phyloP scores from a whole-genome alignment of 2,113 vertebrate species.

The Condylura cristata region DNA sequence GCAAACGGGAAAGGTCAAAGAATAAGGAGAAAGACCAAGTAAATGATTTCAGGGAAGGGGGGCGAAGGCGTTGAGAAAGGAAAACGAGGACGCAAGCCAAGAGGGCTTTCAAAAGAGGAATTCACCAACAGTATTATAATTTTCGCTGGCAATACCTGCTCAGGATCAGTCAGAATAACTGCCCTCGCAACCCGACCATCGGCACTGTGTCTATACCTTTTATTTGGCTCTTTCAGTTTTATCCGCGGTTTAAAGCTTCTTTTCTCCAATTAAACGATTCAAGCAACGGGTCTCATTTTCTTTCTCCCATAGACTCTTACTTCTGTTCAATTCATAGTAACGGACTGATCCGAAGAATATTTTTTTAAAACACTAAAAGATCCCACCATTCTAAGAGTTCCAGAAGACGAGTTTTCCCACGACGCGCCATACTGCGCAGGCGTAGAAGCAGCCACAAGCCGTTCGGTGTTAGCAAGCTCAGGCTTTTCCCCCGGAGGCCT shows the following conservation, averaged over 20 bases:
- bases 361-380: not conserved
- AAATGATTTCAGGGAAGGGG: not conserved
- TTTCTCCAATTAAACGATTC: not conserved
- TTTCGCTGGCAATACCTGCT: not conserved
- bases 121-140: not conserved
- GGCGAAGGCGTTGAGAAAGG: not conserved
- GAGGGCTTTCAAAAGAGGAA: not conserved
- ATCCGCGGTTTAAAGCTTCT: not conserved
- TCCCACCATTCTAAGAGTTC: rapidly evolving
- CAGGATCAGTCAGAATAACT: not conserved
- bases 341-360: not conserved
- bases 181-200: not conserved
- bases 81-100: not conserved
- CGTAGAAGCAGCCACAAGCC: not conserved
- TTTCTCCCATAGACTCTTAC: not conserved
- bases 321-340: not conserved
- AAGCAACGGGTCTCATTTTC: not conserved
- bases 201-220: not conserved
- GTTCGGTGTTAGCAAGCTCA: rapidly evolving
- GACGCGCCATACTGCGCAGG: constrained; percentile 1
- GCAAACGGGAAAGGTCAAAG: not conserved
- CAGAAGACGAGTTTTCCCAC: rapidly evolving
- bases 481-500: not conserved
- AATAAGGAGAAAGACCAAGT: not conserved
- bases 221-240: not conserved